Base-by-base conservation (phyloP, 2,797 vertebrate species). In the Triplophysa yarkandensis region DNA sequence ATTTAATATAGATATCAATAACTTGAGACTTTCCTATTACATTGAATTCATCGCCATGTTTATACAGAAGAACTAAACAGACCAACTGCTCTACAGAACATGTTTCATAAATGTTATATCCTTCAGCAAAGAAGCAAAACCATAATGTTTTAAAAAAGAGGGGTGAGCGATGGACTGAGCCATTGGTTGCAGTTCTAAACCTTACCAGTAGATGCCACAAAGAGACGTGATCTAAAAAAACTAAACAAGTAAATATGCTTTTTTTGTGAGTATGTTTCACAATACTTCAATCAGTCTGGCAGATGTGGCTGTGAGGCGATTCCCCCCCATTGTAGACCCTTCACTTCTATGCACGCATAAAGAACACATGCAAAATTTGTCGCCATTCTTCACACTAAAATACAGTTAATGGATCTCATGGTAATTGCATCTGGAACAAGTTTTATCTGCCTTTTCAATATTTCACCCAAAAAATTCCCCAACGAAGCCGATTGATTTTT, bases 391-490 rank as follows among this genome's bases (percentile, higher is more conserved):
- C 65, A 74, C 66, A 48, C 76, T 70, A 70, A 70, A 76, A 78
- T 82, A 74, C 72, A 71, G 78, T 78, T 80, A 83, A 83, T 83
- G 76, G 78, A 80, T 76, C 78, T 65, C 76, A 80, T 80, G 66
- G 77, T 81, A 78, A 82, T 71, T 79, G 80, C 82, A 80, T 82
- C 80, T 83, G 76, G 76, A 73, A 67, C 64, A 71, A 48, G 60
- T 80, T 72, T 81, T 81, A 80, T 72, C 79, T 30, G 61, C 60
- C 70, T 77, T 74, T 77, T 70, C 58, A 77, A 61, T 68, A 65
- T 41, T 39, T 17, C 48, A n/a, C 46, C 36, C 27, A 58, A 58
- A 32, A 54, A 71, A 43, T 58, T 65, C 68, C 54, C 73, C 41
- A 21, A 54, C 44, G 13, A 64, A 57, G 52, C 39, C 25, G 32